Conservation (phyloP, 23 tunicate species). For the Ascidia mentula region DNA sequence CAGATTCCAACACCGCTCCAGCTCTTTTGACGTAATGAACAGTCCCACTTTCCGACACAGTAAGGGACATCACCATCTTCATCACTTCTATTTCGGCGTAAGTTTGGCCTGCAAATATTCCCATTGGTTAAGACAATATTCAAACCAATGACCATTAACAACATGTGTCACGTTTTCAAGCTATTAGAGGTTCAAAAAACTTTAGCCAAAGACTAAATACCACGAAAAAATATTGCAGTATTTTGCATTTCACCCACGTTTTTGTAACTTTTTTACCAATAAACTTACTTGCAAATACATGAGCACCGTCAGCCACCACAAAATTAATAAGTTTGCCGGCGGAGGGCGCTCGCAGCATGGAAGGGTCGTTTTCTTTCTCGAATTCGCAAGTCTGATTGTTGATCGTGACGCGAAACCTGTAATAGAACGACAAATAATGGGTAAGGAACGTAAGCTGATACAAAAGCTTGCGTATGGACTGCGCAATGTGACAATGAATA, state of each 20-base stretch:
- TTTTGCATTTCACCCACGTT: too few relatives aligned
- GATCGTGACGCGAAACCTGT: constrained; percentile 89
- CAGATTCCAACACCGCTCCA: constrained; percentile 90
- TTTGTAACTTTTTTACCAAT: too few relatives aligned
- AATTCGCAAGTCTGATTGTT: constrained; percentile 95
- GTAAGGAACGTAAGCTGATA: too few relatives aligned
- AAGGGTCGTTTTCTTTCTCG: constrained; percentile 96
- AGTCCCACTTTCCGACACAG: constrained; percentile 69
- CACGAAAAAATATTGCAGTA: too few relatives aligned
- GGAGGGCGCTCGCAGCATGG: constrained; percentile 80
- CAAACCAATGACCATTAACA: too few relatives aligned
- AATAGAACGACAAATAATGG: too few relatives aligned
- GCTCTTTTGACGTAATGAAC: constrained; percentile 87
- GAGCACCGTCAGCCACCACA: constrained; percentile 89
- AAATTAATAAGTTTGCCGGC: constrained; percentile 89
- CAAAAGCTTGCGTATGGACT: too few relatives aligned
- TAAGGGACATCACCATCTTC: constrained; percentile 99
- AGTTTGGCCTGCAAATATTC: constrained; percentile 52
- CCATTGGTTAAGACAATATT: neutral
- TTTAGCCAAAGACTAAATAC: too few relatives aligned
- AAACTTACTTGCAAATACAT: constrained; percentile 50
- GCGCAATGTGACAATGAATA: too few relatives aligned
- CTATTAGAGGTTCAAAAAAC: too few relatives aligned
- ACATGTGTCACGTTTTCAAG: too few relatives aligned
- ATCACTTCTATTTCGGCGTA: constrained; percentile 96